Base-by-base conservation (phyloP, 2,113 vertebrate species). In the Apteryx owenii region DNA sequence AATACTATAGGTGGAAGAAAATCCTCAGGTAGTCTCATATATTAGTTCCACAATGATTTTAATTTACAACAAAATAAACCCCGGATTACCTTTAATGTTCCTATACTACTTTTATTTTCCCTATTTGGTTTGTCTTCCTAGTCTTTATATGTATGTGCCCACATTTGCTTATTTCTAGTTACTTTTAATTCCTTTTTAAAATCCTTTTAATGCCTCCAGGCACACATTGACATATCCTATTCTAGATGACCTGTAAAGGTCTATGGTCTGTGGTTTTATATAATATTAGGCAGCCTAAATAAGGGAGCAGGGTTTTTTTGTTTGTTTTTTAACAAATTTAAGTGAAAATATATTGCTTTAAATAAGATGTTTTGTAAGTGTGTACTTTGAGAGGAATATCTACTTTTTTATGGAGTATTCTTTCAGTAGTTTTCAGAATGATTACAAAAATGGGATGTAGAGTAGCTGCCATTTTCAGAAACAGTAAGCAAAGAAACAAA, bases 151-250 rank as follows among this genome's bases (percentile, higher is more conserved):
- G 61, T 13, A 20, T 60, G 5, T 73, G 17, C 25, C 38, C 17
- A 26, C 29, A n/a, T 53, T 73, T 65, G 17, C 44, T 79, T 69
- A 15, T 70, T 85, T 90, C 14, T 26, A 33, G 20, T 71, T 8
- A 6, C 18, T 90, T 53, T 29, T 85, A 13, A 46, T 69, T 62
- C 26, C 18, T 60, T 33, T 19, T 19, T 5, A 33, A 60, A 33
- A 10, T 60, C 31, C 13, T 72, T 81, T 25, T 21, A 62, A 51
- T 19, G 29, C 38, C 38, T 72, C 26, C 46, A 36, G 48, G 60
- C 65, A 13, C 25, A 33, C 3, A 7, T 36, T 53, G 19, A 53
- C 26, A 11, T 61, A 7, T 4, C 17, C 29, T 44, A 0, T 17
- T 71, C 19, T n/a, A 71, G 66, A 66, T 29, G 64, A 19, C n/a